Conservation (phyloP, 2,113 vertebrate species). For the Polyodon spathula region DNA sequence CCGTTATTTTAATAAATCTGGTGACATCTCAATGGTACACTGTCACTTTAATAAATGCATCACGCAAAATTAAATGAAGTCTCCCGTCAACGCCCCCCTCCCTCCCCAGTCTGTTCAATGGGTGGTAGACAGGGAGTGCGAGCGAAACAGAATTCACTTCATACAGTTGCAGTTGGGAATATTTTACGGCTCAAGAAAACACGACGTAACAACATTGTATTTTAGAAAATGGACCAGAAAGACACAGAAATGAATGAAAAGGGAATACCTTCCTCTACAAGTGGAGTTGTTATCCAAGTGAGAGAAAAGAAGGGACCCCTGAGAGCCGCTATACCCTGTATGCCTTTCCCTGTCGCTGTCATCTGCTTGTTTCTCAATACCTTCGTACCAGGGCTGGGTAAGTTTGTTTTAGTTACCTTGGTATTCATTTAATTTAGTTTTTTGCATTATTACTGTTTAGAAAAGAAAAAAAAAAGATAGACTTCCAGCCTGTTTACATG, state of each 20-base stretch:
- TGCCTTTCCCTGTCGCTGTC: conserved; percentile 91
- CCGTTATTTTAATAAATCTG: background rate
- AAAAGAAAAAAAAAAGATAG: too few species aligned
- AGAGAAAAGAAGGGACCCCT: conserved; percentile 89
- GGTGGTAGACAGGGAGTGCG: conserved; percentile 13
- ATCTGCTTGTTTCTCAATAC: conserved; percentile 95
- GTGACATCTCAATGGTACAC: conserved; percentile 5
- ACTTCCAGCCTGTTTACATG: too few species aligned
- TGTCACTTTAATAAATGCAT: conserved; percentile 33
- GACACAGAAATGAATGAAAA: conserved; percentile 37
- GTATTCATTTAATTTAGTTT: background rate
- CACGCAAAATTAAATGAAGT: conserved; percentile 15
- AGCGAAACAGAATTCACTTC: conserved; percentile 13
- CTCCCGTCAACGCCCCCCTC: conserved; percentile 1
- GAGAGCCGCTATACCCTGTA: conserved; percentile 87
- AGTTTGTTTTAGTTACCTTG: conserved; percentile 37
- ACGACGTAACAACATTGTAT: conserved; percentile 26
- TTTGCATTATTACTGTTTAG: too few species aligned
- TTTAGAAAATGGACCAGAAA: conserved; percentile 42
- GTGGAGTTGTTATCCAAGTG: conserved; percentile 88
- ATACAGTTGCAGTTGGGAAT: conserved; percentile 11
- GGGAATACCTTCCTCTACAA: conserved; percentile 51
- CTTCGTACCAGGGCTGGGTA: conserved; percentile 89
- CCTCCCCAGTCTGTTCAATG: conserved; percentile 14
- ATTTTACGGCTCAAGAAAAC: background rate